Evolutionary conservation across 1,140 invertebrate genomes (phyloP), one percentile per base, ranked within the genome.

Genomic region (Orchesella cincta): DNA sequence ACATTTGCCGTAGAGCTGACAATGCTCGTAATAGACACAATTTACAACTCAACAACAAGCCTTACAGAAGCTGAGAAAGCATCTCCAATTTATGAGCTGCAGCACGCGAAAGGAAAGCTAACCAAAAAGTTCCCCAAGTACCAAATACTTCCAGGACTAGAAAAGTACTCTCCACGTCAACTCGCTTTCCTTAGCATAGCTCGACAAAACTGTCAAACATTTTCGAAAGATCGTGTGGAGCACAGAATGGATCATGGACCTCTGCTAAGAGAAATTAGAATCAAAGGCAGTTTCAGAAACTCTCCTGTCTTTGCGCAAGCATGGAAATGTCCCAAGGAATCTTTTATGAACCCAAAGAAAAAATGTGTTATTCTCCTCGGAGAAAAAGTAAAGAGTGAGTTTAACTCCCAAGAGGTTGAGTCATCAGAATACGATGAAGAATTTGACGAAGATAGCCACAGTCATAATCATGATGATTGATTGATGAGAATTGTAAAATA

Each of bases 201-300:
- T 29, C 36, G 76, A 75, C 75, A 79, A 20, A n/a, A 57, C 8
- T 79, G 78, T 62, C 39, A 26, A 18, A 14, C 33, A 5, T 51
- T 29, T n/a, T 12, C 75, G 8, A 8, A 8, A 1, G 57, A 18
- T 3, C 36, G 26, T 20, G 73, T 35, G 20, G 33, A 33, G 26
- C 28, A 28, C 8, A 39, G 70, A 26, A 26, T 71, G 26, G 0
- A 73, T 31, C 0, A 71, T 46, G 78, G 78, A 12, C 71, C 74
- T 23, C 34, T 57, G 12, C 73, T 70, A 12, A 46, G 62, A 20
- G 46, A 82, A 83, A 86, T 82, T 81, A 86, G 88, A 71, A 88
- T 90, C 1, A 86, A 88, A 74, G 89, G 89, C 14, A 86, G 87
- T 28, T 82, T 89, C 18, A 87, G 87, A 5, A 89, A 89, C 81